These are phyloP conservation scores for Tiliqua scincoides DNA, from an alignment of 2,113 vertebrate species.

Conservation along the genomic window DNA sequence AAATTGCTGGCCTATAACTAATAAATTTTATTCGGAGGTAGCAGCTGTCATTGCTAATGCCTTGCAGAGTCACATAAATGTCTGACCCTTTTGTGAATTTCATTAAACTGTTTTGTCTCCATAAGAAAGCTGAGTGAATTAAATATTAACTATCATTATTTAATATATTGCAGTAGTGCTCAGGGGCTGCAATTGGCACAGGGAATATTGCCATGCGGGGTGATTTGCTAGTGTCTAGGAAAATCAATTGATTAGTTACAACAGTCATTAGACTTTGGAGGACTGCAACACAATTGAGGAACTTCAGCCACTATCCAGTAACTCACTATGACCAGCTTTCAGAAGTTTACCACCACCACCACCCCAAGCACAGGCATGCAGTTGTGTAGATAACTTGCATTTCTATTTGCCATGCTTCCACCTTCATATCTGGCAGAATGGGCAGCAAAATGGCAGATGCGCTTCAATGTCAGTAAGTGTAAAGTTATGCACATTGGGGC, in stretches of 20 bases:
- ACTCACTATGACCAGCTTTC: neutral
- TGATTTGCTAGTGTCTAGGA: neutral
- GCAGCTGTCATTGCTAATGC: conserved; percentile 3
- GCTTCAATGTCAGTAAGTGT: too few species aligned
- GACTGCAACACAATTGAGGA: neutral
- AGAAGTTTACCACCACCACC: too few species aligned
- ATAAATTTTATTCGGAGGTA: conserved; percentile 24
- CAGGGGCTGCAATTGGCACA: neutral
- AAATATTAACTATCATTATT: conserved; percentile 26
- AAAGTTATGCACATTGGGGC: too few species aligned
- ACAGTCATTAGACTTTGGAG: neutral
- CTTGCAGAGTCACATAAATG: neutral
- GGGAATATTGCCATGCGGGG: neutral
- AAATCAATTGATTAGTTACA: neutral
- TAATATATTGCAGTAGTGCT: conserved; percentile 1
- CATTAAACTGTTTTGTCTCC: conserved; percentile 14
- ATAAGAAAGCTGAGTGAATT: conserved; percentile 9
- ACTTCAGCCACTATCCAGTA: neutral
- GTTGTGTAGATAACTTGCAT: neutral
- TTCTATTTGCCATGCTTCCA: neutral
- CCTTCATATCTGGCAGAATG: neutral
- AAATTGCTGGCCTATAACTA: neutral
- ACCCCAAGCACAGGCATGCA: too few species aligned
- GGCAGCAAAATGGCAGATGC: too few species aligned
- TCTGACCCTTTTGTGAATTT: conserved; percentile 14